Conservation (phyloP, 2,797 vertebrate species). For the Sebastiscus albofasciatus region DNA sequence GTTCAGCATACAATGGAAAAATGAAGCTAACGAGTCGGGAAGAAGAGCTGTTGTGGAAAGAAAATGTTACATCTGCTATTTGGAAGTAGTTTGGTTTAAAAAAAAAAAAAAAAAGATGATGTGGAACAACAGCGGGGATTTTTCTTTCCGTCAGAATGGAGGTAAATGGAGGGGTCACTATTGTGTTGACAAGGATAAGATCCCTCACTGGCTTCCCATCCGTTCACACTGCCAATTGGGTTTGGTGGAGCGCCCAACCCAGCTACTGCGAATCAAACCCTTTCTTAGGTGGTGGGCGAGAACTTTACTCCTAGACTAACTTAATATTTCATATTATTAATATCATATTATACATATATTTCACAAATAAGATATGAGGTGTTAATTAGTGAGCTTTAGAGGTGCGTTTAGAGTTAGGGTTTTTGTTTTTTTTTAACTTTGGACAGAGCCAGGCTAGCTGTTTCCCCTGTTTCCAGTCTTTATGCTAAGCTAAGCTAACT, state of each 20-base stretch:
- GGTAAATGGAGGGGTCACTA: background rate
- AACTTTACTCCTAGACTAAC: background rate
- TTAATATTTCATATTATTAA: too few species aligned
- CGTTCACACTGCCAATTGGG: background rate
- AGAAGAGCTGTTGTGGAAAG: constrained; percentile 22
- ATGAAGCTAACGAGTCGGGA: background rate
- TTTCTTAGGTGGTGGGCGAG: background rate
- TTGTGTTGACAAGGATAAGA: background rate
- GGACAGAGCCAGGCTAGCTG: background rate
- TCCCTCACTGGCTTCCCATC: background rate
- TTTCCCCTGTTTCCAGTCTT: background rate
- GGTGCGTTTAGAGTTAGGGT: background rate
- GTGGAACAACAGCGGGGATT: background rate
- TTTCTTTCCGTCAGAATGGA: background rate
- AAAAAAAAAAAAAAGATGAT: background rate
- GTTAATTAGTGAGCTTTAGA: background rate
- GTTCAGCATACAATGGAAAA: constrained; percentile 1
- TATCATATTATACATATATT: too few species aligned
- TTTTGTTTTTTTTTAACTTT: background rate
- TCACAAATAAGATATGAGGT: background rate
- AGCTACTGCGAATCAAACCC: background rate
- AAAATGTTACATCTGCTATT: background rate
- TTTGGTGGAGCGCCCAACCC: background rate
- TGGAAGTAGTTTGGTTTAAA: background rate
- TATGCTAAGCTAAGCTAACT: background rate